Conservation (phyloP, 2,113 vertebrate species). For the Carettochelys insculpta region DNA sequence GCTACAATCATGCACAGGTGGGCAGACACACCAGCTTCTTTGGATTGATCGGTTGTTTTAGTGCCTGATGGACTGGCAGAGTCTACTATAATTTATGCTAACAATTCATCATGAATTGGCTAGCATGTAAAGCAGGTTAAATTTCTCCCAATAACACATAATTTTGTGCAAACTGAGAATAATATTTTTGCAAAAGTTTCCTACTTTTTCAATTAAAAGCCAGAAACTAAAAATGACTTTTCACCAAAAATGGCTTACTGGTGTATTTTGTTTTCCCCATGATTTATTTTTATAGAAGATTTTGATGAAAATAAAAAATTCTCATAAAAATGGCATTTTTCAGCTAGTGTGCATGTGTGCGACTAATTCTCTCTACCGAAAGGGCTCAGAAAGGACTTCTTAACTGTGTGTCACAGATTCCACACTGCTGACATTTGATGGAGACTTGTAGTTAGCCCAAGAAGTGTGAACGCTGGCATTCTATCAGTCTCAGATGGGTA, state of each 20-base stretch:
- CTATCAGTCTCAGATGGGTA: too few relatives aligned
- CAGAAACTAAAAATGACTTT: background rate
- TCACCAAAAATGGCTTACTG: background rate
- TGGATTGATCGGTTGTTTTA: background rate
- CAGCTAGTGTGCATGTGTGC: background rate
- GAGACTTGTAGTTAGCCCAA: background rate
- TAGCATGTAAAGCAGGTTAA: background rate
- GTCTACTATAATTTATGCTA: background rate
- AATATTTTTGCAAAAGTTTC: background rate
- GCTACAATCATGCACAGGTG: background rate
- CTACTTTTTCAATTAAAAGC: background rate
- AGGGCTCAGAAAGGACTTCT: background rate
- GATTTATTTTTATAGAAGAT: background rate
- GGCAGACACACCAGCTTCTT: background rate
- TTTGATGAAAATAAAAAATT: background rate
- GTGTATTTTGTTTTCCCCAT: background rate
- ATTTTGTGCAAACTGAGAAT: background rate
- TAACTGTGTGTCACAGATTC: background rate
- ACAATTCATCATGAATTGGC: background rate
- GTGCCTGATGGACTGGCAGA: background rate
- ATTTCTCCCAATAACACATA: background rate
- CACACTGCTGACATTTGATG: background rate
- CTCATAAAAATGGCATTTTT: background rate
- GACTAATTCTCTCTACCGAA: background rate
- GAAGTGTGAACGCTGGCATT: background rate